Percentiles rank a stretch among this genome's conserved stretches.
These are phyloP conservation scores for Malacoctenus gilli DNA, from an alignment of 2,797 vertebrate species.

Conservation along the genomic window DNA sequence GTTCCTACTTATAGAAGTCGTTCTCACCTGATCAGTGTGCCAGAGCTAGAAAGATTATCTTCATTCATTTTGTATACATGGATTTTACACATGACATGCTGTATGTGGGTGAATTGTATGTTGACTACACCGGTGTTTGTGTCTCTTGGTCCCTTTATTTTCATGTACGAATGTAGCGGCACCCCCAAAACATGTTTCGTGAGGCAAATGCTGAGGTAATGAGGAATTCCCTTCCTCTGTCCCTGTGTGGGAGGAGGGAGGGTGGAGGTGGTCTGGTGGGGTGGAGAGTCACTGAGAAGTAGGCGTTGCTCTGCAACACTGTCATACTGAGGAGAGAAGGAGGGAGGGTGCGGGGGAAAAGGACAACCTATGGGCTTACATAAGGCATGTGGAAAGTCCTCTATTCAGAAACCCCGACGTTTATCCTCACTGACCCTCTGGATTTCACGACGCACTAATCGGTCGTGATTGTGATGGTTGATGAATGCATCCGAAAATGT, in stretches of 20 bases:
- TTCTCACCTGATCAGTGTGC: constrained; percentile 1
- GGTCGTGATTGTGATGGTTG: constrained; percentile 5
- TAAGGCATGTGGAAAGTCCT: constrained; percentile 53
- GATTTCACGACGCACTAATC: constrained; percentile 1
- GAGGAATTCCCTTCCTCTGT: constrained; percentile 84
- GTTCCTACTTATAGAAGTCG: background rate
- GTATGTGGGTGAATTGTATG: constrained; percentile 5
- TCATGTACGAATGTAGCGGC: constrained; percentile 23
- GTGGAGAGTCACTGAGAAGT: constrained; percentile 70
- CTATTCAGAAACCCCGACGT: constrained; percentile 22
- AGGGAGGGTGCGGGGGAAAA: constrained; percentile 39
- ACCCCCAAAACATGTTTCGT: constrained; percentile 38
- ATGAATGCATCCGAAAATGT: constrained; percentile 9
- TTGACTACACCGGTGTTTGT: constrained; percentile 11
- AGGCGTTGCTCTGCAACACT: constrained; percentile 62
- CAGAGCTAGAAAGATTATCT: background rate
- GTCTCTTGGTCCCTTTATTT: constrained; percentile 6
- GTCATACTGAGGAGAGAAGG: constrained; percentile 45
- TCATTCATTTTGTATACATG: constrained; percentile 7
- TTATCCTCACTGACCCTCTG: constrained; percentile 19
- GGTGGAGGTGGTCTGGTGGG: constrained; percentile 55
- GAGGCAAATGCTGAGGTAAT: constrained; percentile 80
- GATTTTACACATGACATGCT: constrained; percentile 3
- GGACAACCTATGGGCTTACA: constrained; percentile 52
- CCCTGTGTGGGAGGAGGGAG: constrained; percentile 63